phyloP scores from a whole-genome alignment of 1,140 invertebrate species.

The Trichoplusia ni region DNA sequence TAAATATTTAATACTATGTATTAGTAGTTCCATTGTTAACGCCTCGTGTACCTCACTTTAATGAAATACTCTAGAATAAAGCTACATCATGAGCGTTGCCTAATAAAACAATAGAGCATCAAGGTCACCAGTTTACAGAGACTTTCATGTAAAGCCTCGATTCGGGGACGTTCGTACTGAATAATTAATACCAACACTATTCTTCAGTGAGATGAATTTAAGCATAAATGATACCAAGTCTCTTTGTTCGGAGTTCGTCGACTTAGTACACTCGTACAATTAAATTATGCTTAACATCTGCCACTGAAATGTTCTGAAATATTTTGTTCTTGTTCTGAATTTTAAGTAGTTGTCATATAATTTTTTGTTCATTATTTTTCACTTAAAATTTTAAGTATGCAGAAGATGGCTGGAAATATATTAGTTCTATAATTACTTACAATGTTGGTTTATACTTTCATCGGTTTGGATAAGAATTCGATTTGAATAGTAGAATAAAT shows the following conservation, averaged over 20 bases:
- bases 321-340: constrained; percentile 20
- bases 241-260: constrained; percentile 19
- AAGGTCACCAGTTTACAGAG: constrained; percentile 5
- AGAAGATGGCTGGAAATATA: too few species aligned
- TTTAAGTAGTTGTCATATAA: constrained; percentile 5
- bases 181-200: constrained; percentile 19
- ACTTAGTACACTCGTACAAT: constrained; percentile 16
- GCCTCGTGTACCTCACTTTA: background rate
- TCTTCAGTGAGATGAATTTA: constrained; percentile 17
- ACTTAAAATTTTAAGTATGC: too few species aligned
- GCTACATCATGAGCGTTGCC: constrained; percentile 11
- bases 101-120: constrained; percentile 13
- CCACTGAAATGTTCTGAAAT: constrained; percentile 23
- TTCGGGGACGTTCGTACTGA: constrained; percentile 13
- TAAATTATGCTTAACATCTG: constrained; percentile 28
- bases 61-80: constrained; percentile 1
- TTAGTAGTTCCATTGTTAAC: too few species aligned
- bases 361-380: too few species aligned
- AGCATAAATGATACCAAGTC: constrained; percentile 18
- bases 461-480: too few species aligned
- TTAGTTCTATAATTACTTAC: too few species aligned
- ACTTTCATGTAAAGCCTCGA: background rate
- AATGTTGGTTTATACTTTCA: too few species aligned
- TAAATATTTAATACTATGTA: constrained; percentile 3
- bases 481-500: too few species aligned